Conservation (phyloP, 37 sponge, comb jelly and placozoan genomes). For the Aplysina aerophoba region DNA sequence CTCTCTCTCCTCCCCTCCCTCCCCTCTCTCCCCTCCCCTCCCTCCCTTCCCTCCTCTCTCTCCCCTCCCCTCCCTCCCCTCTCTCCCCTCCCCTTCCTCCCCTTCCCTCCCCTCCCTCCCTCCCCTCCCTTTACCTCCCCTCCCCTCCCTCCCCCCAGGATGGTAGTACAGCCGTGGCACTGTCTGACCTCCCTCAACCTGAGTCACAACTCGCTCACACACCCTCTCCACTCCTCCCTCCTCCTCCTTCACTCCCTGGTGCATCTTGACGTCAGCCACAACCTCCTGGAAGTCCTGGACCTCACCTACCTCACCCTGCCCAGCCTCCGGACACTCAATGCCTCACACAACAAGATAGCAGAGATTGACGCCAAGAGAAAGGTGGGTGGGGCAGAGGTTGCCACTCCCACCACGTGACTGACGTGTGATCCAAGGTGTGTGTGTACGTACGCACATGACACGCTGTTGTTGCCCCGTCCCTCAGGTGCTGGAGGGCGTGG, state of each 20-base stretch:
- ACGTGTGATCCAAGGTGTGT: background rate
- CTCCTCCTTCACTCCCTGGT: conserved; percentile 24
- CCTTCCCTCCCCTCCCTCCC: too few species aligned
- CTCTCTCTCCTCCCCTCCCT: background rate
- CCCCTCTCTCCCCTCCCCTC: too few species aligned
- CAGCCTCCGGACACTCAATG: conserved; percentile 49
- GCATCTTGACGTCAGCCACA: conserved; percentile 71
- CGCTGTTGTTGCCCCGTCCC: background rate
- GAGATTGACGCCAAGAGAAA: conserved; percentile 39
- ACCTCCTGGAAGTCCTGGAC: conserved; percentile 52
- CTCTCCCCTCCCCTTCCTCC: too few species aligned
- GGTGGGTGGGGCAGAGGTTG: conserved; percentile 31
- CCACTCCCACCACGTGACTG: background rate
- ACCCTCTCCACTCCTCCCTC: conserved; percentile 31
- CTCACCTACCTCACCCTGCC: conserved; percentile 70
- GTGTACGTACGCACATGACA: conserved; percentile 15
- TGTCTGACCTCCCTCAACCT: conserved; percentile 63
- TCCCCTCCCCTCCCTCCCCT: too few species aligned
- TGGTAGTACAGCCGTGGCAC: conserved; percentile 84
- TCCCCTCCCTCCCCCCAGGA: conserved; percentile 32
- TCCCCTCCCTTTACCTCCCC: too few species aligned
- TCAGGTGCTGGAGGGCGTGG: conserved; percentile 65
- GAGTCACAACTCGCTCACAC: conserved; percentile 66
- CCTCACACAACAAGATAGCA: conserved; percentile 66
- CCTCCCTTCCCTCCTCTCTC: too few species aligned